phyloP scores from a whole-genome alignment of 2,888 invertebrate genomes.

The Cistogaster globosa region DNA sequence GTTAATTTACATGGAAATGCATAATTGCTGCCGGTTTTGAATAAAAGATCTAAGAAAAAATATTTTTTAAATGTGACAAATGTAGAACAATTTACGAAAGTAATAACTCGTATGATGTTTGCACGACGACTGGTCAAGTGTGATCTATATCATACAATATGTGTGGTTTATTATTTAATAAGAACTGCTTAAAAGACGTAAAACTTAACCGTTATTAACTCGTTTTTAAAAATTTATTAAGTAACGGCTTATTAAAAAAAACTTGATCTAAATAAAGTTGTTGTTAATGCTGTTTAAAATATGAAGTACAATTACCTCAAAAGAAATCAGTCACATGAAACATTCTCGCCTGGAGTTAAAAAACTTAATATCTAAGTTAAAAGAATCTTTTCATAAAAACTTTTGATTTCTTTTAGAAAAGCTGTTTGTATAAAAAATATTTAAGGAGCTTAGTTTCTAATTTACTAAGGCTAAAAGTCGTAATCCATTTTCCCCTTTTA shows the following conservation, averaged over 20 bases:
- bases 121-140: constrained; percentile 6
- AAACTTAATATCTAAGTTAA: no score
- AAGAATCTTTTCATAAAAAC: no score
- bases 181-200: constrained; percentile 28
- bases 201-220: constrained; percentile 38
- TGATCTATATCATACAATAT: constrained; percentile 37
- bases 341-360: no score
- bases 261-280: background rate
- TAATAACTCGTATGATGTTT: constrained; percentile 37
- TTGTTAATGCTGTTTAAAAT: no score
- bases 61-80: constrained; percentile 62
- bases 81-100: constrained; percentile 67
- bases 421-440: no score
- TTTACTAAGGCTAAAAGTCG: no score
- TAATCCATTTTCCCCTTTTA: no score
- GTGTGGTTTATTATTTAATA: constrained; percentile 47
- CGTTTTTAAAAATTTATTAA: constrained; percentile 12
- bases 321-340: no score
- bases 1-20: constrained; percentile 67
- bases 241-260: constrained; percentile 30
- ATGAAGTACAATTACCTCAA: no score
- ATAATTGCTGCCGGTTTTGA: constrained; percentile 67
- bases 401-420: no score
- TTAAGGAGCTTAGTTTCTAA: no score
- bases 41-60: constrained; percentile 50